Percentiles rank a stretch among this genome's conserved stretches.
Conservation (phyloP, 1,140 invertebrate species). For the Drosophila subobscura region DNA sequence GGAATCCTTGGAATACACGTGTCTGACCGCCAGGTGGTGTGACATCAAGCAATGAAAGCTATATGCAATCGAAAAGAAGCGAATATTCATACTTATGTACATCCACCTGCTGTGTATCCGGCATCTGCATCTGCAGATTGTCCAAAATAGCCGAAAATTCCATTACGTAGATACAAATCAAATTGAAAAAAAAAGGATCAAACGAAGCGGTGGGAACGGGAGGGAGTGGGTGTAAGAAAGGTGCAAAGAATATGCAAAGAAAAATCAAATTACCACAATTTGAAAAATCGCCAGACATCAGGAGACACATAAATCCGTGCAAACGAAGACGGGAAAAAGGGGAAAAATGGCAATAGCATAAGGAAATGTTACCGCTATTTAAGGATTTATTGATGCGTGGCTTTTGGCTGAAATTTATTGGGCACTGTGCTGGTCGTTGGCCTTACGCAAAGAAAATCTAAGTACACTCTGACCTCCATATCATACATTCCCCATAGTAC, state of each 20-base stretch:
- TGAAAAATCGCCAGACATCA: conserved; percentile 63
- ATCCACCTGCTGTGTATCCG: too few species aligned
- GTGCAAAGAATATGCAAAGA: conserved; percentile 32
- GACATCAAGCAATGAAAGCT: conserved; percentile 28
- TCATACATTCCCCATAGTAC: too few species aligned
- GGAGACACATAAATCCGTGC: conserved; percentile 60
- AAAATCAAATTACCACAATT: conserved; percentile 61
- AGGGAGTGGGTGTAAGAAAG: not conserved
- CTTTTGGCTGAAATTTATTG: conserved; percentile 60
- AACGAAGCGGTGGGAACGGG: conserved; percentile 2
- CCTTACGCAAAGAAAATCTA: too few species aligned
- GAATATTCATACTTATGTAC: not conserved
- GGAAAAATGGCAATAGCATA: conserved; percentile 17
- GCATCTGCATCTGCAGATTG: conserved; percentile 16
- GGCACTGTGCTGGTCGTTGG: not conserved
- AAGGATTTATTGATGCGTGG: conserved; percentile 65
- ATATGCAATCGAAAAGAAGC: not conserved
- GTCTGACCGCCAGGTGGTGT: conserved; percentile 41
- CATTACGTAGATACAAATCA: conserved; percentile 65
- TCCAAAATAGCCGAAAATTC: conserved; percentile 33
- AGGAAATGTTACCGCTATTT: conserved; percentile 64
- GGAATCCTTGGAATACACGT: not conserved
- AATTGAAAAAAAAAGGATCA: conserved; percentile 26
- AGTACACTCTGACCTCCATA: too few species aligned
- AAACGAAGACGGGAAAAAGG: not conserved